Conservation (phyloP, 1,140 invertebrate species). For the Maconellicoccus hirsutus region DNA sequence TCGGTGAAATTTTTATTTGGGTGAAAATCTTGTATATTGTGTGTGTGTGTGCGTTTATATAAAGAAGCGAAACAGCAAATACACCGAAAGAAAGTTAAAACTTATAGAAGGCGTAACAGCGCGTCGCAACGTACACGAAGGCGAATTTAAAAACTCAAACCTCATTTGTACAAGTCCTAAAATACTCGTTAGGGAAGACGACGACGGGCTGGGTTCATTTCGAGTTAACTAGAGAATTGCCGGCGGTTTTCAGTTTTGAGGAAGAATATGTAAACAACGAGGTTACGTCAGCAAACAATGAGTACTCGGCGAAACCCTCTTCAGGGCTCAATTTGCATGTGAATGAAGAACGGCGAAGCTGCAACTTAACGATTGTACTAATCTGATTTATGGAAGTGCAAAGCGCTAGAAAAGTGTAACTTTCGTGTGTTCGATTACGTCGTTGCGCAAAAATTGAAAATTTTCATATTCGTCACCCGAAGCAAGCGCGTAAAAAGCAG, state of each 20-base stretch:
- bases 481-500: background rate
- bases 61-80: too few relatives aligned
- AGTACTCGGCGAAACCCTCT: conserved; percentile 6
- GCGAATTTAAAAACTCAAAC: background rate
- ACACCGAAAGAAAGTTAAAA: too few relatives aligned
- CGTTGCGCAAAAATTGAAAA: background rate
- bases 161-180: background rate
- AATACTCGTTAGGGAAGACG: background rate
- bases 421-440: background rate
- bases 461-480: background rate
- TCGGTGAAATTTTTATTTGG: too few relatives aligned
- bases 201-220: background rate
- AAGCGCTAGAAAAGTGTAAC: background rate
- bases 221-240: conserved; percentile 2
- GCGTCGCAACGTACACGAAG: background rate
- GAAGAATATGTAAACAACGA: background rate
- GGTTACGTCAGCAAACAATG: conserved; percentile 3
- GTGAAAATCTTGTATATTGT: too few relatives aligned
- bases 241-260: background rate
- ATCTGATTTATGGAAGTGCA: conserved; percentile 8
- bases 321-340: conserved; percentile 7
- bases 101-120: background rate
- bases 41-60: too few relatives aligned
- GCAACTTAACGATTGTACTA: conserved; percentile 2
- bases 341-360: background rate